phyloP scores from a whole-genome alignment of 2,113 vertebrate genomes.

The Fregetta grallaria region DNA sequence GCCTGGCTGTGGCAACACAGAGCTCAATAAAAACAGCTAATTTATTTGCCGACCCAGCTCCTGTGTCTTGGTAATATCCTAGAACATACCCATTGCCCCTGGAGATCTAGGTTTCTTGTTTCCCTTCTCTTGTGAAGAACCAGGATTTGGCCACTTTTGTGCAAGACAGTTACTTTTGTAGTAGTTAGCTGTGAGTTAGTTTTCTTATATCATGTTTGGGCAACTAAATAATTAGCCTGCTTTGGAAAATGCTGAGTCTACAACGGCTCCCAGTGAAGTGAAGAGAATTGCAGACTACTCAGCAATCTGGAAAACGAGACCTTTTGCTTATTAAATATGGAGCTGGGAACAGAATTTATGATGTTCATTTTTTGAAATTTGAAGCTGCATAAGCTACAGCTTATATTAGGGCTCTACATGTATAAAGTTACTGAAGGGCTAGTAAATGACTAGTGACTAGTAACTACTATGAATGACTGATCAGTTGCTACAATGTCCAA shows the following conservation, averaged over 20 bases:
- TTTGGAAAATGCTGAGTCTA: conserved; percentile 56
- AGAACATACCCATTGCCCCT: not conserved
- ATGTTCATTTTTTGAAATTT: conserved; percentile 18
- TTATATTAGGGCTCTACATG: not conserved
- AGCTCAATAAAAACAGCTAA: not conserved
- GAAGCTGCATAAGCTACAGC: not conserved
- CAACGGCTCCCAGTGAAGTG: conserved; percentile 4
- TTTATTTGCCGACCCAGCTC: not conserved
- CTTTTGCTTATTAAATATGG: conserved; percentile 51
- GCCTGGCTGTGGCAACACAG: not conserved
- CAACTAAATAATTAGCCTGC: conserved; percentile 56
- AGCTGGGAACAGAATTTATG: conserved; percentile 15
- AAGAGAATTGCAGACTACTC: conserved; percentile 48
- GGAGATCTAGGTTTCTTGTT: not conserved
- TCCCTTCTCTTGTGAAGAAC: not conserved
- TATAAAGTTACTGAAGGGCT: not conserved
- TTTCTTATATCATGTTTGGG: conserved; percentile 36
- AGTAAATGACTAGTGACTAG: not conserved
- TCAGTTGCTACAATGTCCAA: not conserved
- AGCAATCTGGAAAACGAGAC: conserved; percentile 29
- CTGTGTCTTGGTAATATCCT: not conserved
- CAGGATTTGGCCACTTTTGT: not conserved
- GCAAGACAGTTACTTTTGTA: not conserved
- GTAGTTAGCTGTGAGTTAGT: conserved; percentile 1
- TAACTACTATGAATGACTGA: not conserved